Conservation (phyloP, 2,888 invertebrate genomes). For the Phorcus lineatus region DNA sequence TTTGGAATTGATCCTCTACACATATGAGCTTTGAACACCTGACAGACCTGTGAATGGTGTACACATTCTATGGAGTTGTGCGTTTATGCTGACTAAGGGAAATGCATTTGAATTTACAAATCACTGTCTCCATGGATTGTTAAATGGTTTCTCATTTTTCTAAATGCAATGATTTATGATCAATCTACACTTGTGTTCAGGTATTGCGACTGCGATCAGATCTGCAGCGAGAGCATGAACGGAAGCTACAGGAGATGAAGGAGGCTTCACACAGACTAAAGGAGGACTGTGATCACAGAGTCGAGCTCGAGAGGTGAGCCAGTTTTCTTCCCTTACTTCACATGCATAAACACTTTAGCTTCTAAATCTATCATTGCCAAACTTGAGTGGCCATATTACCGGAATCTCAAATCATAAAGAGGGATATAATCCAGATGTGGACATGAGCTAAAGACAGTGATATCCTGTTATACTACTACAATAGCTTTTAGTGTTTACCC, state of each 20-base stretch:
- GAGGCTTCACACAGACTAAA: conserved; percentile 75
- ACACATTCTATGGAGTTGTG: too few species aligned
- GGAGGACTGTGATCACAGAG: conserved; percentile 75
- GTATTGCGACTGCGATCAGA: conserved; percentile 68
- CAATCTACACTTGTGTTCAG: conserved; percentile 40
- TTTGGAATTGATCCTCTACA: too few species aligned
- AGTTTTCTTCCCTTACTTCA: background rate
- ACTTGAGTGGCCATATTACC: background rate
- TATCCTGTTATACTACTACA: background rate
- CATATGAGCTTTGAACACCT: too few species aligned
- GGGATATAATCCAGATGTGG: background rate
- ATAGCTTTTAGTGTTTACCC: too few species aligned
- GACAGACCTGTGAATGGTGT: too few species aligned
- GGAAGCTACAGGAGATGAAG: conserved; percentile 74
- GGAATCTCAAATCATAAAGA: background rate
- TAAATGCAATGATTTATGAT: too few species aligned
- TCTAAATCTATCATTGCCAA: background rate
- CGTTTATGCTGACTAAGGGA: too few species aligned
- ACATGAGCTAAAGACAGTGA: background rate
- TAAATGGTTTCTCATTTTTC: too few species aligned
- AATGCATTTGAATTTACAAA: too few species aligned
- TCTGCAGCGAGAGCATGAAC: conserved; percentile 73
- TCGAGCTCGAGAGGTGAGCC: conserved; percentile 73
- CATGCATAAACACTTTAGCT: background rate
- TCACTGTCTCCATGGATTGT: background rate